phyloP scores from a whole-genome alignment of 1,140 invertebrate species.

The Drosophila arizonae region DNA sequence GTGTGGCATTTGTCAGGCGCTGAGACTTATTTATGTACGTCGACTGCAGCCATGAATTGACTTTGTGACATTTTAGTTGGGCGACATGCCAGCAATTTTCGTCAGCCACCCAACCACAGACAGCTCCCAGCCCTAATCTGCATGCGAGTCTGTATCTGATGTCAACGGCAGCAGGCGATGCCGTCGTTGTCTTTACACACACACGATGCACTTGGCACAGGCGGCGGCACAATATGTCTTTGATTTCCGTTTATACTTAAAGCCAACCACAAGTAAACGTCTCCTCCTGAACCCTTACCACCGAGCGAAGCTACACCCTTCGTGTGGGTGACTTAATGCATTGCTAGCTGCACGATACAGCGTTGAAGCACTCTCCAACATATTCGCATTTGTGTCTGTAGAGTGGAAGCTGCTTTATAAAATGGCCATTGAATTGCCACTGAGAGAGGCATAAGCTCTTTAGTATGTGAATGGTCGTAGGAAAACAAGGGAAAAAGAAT shows the following conservation, averaged over 20 bases:
- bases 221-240: constrained; percentile 65
- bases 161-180: constrained; percentile 56
- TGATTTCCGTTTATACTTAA: constrained; percentile 64
- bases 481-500: neutral
- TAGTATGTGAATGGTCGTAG: neutral
- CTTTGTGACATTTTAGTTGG: constrained; percentile 61
- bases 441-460: constrained; percentile 5
- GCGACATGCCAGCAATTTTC: constrained; percentile 33
- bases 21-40: constrained; percentile 74
- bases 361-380: constrained; percentile 18
- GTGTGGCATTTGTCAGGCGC: constrained; percentile 38
- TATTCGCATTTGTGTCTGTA: constrained; percentile 11
- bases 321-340: constrained; percentile 49
- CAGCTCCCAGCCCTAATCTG: constrained; percentile 29
- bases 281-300: neutral
- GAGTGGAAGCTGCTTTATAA: constrained; percentile 19
- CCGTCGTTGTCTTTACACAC: constrained; percentile 56
- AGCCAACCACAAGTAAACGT: constrained; percentile 39
- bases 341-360: constrained; percentile 9
- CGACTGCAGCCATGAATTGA: constrained; percentile 73
- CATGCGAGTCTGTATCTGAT: constrained; percentile 21
- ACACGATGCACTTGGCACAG: constrained; percentile 65
- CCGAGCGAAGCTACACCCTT: neutral
- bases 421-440: constrained; percentile 25
- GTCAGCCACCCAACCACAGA: neutral